These are phyloP conservation scores for Kradibia gibbosae DNA, from an alignment of 1,140 invertebrate genomes.

Conservation along the genomic window DNA sequence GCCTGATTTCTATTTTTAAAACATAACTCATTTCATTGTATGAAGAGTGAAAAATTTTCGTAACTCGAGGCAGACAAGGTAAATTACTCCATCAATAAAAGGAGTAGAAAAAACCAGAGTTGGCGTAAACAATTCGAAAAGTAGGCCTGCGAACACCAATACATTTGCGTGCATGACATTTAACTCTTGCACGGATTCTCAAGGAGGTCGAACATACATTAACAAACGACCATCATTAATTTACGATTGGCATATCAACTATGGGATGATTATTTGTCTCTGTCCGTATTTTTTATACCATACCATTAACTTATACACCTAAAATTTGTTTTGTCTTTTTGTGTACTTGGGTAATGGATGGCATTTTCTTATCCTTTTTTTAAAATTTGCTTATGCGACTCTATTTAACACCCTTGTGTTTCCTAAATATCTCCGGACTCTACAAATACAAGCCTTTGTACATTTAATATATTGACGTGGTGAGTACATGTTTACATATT, in stretches of 20 bases:
- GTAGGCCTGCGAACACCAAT: not conserved
- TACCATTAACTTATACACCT: no score
- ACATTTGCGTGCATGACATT: not conserved
- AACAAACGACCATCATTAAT: constrained; percentile 9
- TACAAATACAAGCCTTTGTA: not conserved
- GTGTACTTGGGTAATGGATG: constrained; percentile 9
- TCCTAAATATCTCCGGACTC: not conserved
- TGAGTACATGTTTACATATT: not conserved
- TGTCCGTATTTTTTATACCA: not conserved
- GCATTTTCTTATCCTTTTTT: not conserved
- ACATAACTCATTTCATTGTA: not conserved
- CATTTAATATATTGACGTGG: not conserved
- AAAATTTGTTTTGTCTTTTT: not conserved
- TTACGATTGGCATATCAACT: constrained; percentile 18
- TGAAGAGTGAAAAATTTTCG: not conserved
- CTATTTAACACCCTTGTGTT: not conserved
- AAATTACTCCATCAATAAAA: not conserved
- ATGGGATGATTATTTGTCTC: constrained; percentile 17
- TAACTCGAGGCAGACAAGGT: not conserved
- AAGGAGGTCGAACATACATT: constrained; percentile 4
- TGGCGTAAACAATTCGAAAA: not conserved
- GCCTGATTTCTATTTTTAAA: constrained; percentile 39
- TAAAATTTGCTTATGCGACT: not conserved
- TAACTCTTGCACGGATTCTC: not conserved
- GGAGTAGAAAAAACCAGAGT: not conserved